Base-by-base conservation (phyloP, 2,888 invertebrate genomes). In the Drosophila falleni region DNA sequence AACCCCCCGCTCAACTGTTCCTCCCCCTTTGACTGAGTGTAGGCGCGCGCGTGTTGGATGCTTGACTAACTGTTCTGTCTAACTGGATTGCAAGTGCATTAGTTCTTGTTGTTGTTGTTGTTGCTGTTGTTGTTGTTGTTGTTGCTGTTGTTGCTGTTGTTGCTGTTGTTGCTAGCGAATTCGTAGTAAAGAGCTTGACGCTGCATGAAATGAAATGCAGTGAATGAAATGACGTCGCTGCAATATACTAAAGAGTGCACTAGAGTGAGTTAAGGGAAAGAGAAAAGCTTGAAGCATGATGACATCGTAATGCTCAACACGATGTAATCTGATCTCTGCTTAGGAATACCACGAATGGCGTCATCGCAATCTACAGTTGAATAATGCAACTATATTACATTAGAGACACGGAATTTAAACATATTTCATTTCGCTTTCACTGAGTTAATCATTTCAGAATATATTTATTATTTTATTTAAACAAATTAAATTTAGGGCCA, bases 141-240 rank as follows among this genome's bases (percentile, higher is more conserved):
- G 39, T 60, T 76, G 47, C 10, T 42, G 31, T 23, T 23, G n/a
- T n/a, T n/a, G n/a, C n/a, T n/a, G n/a, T 26, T 29, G 46, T 56
- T 42, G 31, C 68, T 63, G 54, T 9, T 51, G 23, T 23, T 23
- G 23, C 56, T 50, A 42, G 37, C 50, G 49, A 76, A 60, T 58
- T 74, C 67, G 83, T 84, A 89, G 83, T 84, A 84, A 84, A 68
- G 75, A 87, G 75, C 85, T 81, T 84, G 89, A 84, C 87, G 78
- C 70, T 83, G 81, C 84, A 69, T 70, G 56, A 65, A 76, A 58
- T 53, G 58, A 58, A 70, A 66, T 61, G 66, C 65, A 80, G 77
- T 87, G 89, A 82, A 86, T 88, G 81, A 87, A 89, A 74, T 83
- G 87, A 88, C 81, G 81, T 82, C 69, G 81, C 82, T 68, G 63